phyloP scores from a whole-genome alignment of 2,888 invertebrate species.

The Trichogramma dendrolimi region DNA sequence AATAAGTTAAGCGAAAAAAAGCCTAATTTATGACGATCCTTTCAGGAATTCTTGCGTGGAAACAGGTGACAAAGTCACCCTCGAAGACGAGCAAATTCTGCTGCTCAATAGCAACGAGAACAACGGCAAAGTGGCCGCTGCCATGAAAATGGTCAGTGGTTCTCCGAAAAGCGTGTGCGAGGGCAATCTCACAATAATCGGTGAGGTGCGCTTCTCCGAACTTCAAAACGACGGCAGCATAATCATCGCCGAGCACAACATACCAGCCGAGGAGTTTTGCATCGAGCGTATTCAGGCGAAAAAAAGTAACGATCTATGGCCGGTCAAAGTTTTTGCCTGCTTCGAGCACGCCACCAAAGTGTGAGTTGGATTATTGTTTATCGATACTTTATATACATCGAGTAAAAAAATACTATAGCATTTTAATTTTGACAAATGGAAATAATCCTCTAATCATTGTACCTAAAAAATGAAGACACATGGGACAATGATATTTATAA shows the following conservation, averaged over 20 bases:
- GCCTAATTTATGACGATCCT: too few species aligned
- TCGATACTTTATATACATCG: too few species aligned
- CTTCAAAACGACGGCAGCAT: constrained; percentile 58
- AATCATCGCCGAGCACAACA: constrained; percentile 51
- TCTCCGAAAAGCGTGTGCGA: constrained; percentile 54
- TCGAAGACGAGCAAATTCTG: constrained; percentile 37
- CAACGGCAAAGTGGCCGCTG: constrained; percentile 37
- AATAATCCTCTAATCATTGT: too few species aligned
- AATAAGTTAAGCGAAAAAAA: too few species aligned
- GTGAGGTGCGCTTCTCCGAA: constrained; percentile 56
- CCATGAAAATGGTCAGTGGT: constrained; percentile 52
- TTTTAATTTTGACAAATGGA: too few species aligned
- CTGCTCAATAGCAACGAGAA: constrained; percentile 35
- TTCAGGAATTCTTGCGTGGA: too few species aligned
- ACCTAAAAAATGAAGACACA: too few species aligned
- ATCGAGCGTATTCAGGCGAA: constrained; percentile 43
- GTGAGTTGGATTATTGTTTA: constrained; percentile 31
- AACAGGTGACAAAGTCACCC: too few species aligned
- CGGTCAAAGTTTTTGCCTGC: constrained; percentile 63
- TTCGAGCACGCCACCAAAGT: constrained; percentile 56
- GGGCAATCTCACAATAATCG: constrained; percentile 58
- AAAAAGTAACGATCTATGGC: constrained; percentile 39
- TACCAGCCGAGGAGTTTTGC: constrained; percentile 51
- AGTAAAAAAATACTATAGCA: too few species aligned
- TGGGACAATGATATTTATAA: too few species aligned